Base-by-base conservation (phyloP, 2,797 vertebrate species). In the Onychomys torridus region DNA sequence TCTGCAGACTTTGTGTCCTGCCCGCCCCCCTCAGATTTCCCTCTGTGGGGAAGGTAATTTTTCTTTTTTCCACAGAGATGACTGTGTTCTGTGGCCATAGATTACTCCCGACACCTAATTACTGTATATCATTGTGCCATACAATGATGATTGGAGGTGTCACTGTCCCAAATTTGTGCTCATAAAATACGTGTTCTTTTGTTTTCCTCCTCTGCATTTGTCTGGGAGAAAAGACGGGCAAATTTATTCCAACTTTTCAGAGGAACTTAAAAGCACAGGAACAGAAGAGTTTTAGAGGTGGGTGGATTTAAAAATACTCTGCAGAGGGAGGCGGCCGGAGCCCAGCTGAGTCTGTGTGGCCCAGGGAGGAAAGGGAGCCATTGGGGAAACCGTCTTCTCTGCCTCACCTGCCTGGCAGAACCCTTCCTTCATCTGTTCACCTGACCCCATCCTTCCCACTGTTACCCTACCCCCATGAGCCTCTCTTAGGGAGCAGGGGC, bases 91-190 rank as follows among this genome's bases (percentile, higher is more conserved):
- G 91, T 85, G 91, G 71, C 97, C 98, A 98, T 97, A 97, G 97
- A 97, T 98, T 98, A 97, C 89, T 98, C 96, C 97, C 97, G 97
- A 98, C 98, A 98, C 96, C 95, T 98, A 98, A 98, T 98, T 98
- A 97, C 89, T 94, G 96, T 95, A 98, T 96, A 97, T 98, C 82
- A 97, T 97, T 79, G 27, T 94, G 90, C 89, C 94, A 96, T 97
- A 97, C 97, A 97, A 87, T 94, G 91, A 93, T 98, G 98, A 98
- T 97, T 96, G 97, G 96, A 98, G 95, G 94, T 97, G 97, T 98
- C 98, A 97, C 73, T 97, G 97, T 96, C 98, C 89, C 93, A 98
- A 98, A 98, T 98, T 95, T 97, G 90, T 1, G 40, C 85, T 96
- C 97, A 97, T 98, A 97, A 98, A 98, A 98, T 98, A 97, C 0